Evolutionary conservation across 2,797 vertebrate genomes (phyloP).

Genomic region (Muscicapa striata): DNA sequence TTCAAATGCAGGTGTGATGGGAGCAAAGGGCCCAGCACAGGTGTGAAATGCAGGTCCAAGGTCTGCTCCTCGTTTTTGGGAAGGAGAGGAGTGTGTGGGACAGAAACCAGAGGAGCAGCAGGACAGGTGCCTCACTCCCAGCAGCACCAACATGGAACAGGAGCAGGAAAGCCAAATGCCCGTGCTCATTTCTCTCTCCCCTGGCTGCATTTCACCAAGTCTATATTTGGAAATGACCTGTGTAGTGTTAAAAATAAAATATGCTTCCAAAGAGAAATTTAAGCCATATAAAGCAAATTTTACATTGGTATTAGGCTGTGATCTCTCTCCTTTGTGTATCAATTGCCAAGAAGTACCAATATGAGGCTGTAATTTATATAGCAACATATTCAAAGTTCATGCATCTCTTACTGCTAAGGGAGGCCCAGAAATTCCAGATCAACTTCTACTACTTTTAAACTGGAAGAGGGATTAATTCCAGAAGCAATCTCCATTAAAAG

Average conservation of each 20-base stretch:
- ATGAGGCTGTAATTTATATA: neutral
- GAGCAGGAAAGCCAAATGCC: fast-evolving
- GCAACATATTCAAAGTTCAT: neutral
- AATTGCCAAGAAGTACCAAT: neutral
- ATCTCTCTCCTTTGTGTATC: neutral
- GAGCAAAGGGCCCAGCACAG: fast-evolving
- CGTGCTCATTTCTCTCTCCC: neutral
- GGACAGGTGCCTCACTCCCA: neutral
- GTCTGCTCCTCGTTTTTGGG: fast-evolving
- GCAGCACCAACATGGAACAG: fast-evolving
- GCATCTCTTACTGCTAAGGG: neutral
- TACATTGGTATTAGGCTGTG: neutral
- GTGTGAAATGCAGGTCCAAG: neutral
- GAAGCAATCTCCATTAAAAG: neutral
- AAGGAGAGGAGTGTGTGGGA: neutral
- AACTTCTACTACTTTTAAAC: neutral
- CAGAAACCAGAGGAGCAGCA: neutral
- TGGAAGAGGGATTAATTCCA: neutral
- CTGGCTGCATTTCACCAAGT: neutral
- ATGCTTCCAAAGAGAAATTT: neutral
- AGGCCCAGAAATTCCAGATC: neutral
- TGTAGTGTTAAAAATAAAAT: constrained; percentile 14
- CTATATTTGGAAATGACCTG: neutral
- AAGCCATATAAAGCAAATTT: neutral
- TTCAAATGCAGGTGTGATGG: fast-evolving